Evolutionary conservation across 92 coral and sea anemone species (phyloP), one percentile per base, ranked within the genome.

Genomic region (Bergia puertoricense): DNA sequence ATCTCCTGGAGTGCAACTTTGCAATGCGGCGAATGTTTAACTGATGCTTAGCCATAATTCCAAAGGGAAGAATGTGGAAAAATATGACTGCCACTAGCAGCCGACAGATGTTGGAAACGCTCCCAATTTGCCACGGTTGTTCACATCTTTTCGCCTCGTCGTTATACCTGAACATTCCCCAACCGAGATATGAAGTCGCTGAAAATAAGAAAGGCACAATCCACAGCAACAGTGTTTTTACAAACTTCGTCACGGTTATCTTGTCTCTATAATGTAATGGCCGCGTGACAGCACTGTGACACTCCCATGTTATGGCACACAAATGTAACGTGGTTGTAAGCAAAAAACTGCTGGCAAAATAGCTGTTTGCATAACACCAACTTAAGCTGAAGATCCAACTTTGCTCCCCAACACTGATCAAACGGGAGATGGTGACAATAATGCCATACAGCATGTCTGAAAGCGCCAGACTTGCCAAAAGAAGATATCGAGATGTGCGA

Each of bases 251-350:
- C 48, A 42, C 80, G 38, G 54, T 76, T 76, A 76, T 76, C 4
- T 6, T 41, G 13, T 76, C 80, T 5, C 44, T 40, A 45, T 42
- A 76, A 5, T 0, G 44, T 1, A 76, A 76, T 76, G 80, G 80
- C 20, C 54, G 80, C 36, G 50, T 42, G 50, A 76, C 80, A 5
- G 80, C 80, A 45, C 30, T 16, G 80, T 76, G 80, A 76, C 80
- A 76, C 42, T 76, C 80, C 54, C 80, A 76, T 8, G 80, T 76
- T 41, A 76, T 43, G 80, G 80, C 80, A 20, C 80, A 76, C 80
- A 76, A 39, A 45, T 76, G 80, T 42, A 76, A 42, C n/a, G 46
- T 76, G 36, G 80, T 76, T 76, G 54, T 76, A 1, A 76, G 42
- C 44, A 76, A 3, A 14, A 76, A 76, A 10, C 51, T 39, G 46